A percentile compares a stretch with the other conserved stretches of the same genome.
Evolutionary conservation across 2,113 vertebrate genomes (phyloP).

Genomic region (Anseranas semipalmata): DNA sequence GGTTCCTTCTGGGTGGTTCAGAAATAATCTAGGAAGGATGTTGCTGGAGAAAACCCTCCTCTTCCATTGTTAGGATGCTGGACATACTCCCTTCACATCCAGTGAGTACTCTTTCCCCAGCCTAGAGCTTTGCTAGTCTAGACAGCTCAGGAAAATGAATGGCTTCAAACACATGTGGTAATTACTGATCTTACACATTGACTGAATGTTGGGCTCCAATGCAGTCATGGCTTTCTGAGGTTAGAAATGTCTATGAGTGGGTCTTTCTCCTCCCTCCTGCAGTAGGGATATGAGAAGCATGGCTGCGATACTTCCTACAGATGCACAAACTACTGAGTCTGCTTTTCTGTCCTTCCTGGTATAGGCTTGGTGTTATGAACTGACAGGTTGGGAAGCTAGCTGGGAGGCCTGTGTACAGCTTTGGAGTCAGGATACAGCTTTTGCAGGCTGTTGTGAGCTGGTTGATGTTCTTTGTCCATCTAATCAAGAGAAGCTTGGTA

Average conservation of each 20-base stretch:
- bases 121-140: constrained; percentile 20
- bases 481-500: not conserved
- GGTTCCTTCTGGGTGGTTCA: not conserved
- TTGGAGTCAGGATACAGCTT: not conserved
- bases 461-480: not conserved
- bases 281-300: not conserved
- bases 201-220: not conserved
- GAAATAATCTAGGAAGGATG: not conserved
- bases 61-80: not conserved
- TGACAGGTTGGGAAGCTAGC: not conserved
- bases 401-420: not conserved
- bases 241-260: not conserved
- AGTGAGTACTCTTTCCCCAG: not conserved
- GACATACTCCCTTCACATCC: not conserved
- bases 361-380: not conserved
- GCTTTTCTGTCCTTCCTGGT: not conserved
- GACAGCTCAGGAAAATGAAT: constrained; percentile 7
- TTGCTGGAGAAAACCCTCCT: not conserved
- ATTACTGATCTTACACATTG: not conserved
- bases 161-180: not conserved
- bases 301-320: not conserved
- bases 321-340: not conserved
- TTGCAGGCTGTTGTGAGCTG: not conserved
- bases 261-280: not conserved
- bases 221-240: not conserved